These are phyloP conservation scores for Pocillopora damicornis DNA, from an alignment of 64 coral and sea anemone species.

Conservation along the genomic window DNA sequence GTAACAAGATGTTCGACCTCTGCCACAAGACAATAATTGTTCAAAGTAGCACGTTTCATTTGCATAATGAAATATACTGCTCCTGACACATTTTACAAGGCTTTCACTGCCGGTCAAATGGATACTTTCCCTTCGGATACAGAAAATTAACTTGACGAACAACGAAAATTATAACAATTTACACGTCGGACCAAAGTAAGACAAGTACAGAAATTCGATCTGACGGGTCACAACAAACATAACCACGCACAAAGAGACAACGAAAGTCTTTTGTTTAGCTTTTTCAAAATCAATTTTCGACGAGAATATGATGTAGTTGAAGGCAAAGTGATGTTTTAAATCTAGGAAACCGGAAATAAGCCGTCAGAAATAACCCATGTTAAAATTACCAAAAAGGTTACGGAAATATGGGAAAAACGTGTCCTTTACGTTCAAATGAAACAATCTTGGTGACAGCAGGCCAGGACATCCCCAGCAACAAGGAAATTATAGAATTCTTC, in stretches of 20 bases:
- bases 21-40: slow-evolving; percentile 6
- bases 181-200: not conserved
- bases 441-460: not conserved
- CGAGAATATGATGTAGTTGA: not conserved
- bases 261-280: not conserved
- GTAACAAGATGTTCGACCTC: slow-evolving; percentile 16
- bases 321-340: not conserved
- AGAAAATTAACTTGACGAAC: not conserved
- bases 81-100: not conserved
- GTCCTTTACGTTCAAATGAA: not conserved
- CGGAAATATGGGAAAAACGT: slow-evolving; percentile 15
- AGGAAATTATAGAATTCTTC: not conserved
- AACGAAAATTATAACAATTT: not conserved
- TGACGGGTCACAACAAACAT: not conserved
- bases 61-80: slow-evolving; percentile 31
- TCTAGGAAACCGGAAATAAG: slow-evolving; percentile 25
- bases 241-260: slow-evolving; percentile 5
- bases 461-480: slow-evolving; percentile 13
- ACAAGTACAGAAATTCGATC: not conserved
- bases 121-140: not conserved
- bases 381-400: slow-evolving; percentile 23
- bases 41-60: slow-evolving; percentile 36
- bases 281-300: slow-evolving; percentile 4
- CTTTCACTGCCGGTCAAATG: not conserved
- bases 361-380: not conserved